Conservation (phyloP, 2,888 invertebrate species). For the Cabera pusaria region DNA sequence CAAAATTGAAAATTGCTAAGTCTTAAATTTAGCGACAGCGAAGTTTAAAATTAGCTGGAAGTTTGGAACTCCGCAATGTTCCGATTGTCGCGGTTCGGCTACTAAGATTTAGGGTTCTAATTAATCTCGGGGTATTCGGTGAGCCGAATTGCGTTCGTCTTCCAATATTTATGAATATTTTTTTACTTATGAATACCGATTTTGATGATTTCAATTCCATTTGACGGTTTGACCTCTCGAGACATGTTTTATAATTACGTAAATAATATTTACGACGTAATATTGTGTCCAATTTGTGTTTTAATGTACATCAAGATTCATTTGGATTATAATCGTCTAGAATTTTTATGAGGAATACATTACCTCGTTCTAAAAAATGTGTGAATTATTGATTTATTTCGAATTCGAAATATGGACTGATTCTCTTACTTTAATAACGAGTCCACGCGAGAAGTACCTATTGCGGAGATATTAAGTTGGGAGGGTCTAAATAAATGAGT, state of each 20-base stretch:
- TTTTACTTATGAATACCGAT: slow-evolving; percentile 12
- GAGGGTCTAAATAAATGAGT: slow-evolving; percentile 36
- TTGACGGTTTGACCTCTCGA: slow-evolving; percentile 8
- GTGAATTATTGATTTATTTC: slow-evolving; percentile 11
- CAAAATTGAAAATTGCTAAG: slow-evolving; percentile 29
- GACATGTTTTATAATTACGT: slow-evolving; percentile 9
- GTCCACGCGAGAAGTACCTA: too few species aligned
- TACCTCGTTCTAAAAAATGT: slow-evolving; percentile 17
- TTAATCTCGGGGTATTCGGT: slow-evolving; percentile 49
- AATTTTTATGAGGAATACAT: slow-evolving; percentile 9
- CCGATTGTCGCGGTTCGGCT: slow-evolving; percentile 48
- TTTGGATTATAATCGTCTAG: slow-evolving; percentile 7
- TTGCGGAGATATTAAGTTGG: slow-evolving; percentile 12
- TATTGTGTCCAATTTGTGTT: slow-evolving; percentile 9
- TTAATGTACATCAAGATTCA: slow-evolving; percentile 4
- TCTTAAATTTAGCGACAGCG: slow-evolving; percentile 29
- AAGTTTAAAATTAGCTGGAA: slow-evolving; percentile 47
- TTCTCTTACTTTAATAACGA: too few species aligned
- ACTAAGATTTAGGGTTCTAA: slow-evolving; percentile 52
- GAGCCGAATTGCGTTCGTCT: slow-evolving; percentile 38
- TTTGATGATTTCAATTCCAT: slow-evolving; percentile 2
- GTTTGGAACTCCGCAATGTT: slow-evolving; percentile 40
- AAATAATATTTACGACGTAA: slow-evolving; percentile 16
- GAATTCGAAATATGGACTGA: too few species aligned
- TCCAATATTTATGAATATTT: slow-evolving; percentile 23